Base-by-base conservation (phyloP, 2,797 vertebrate genomes). In the Enteromius trimaculatus region DNA sequence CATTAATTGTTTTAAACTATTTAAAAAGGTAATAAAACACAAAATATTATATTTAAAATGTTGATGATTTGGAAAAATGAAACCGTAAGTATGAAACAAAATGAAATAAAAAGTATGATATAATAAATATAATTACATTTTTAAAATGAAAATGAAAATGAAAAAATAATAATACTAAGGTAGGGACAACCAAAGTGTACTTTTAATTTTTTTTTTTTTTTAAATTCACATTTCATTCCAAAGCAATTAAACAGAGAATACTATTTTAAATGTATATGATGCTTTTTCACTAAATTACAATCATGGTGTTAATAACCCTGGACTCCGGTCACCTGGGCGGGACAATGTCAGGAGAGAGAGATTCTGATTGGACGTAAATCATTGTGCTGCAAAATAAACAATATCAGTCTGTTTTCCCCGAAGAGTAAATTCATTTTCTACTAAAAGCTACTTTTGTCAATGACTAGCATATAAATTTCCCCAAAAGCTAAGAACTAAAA, bases 401-500 rank as follows among this genome's bases (percentile, higher is more conserved):
- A 23, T 39, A 23, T 75, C 7, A 34, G 4, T 31, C 47, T 55
- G 49, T 1, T 55, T 75, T 55, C 9, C 49, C 19, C n/a, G 19
- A 74, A n/a, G 6, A 13, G 1, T 74, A 21, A n/a, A 14, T 37
- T 34, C 37, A 3, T n/a, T 21, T 3, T 55, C 29, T 23, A 55
- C 51, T 37, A 16, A 75, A 75, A 75, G 51, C 72, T 55, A 16
- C 14, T 37, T 37, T 55, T 55, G 31, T 55, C 49, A 75, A 55
- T 11, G 21, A 23, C 72, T 1, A 14, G 7, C 51, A 26, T 5
- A 58, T 58, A 58, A 39, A 55, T 21, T 1, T 76, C 51, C 72
- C 23, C 72, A 76, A 76, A 75, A 55, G 49, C 72, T n/a, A 16
- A 55, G 29, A 55, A n/a, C 71, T 55, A 37, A 39, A 75, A 75